Evolutionary conservation across 2,888 invertebrate species (phyloP), one percentile per base, ranked within the genome.

Genomic region (Trachelus troglodyta): DNA sequence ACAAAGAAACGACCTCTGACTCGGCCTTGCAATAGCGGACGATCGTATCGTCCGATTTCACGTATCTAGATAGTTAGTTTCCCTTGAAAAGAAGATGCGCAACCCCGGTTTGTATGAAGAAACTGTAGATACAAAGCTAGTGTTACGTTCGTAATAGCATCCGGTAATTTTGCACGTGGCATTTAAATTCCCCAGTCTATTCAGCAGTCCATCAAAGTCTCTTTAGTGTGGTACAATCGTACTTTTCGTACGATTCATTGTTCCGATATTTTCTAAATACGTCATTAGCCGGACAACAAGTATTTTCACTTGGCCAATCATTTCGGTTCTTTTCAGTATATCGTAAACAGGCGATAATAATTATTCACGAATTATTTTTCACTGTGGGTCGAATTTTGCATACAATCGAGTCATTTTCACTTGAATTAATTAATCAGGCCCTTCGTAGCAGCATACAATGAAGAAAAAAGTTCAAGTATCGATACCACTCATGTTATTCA

Each of bases 21-120:
- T 81, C 77, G 80, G 80, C 82, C 81, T 83, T 83, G 84, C 81
- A 83, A 83, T 81, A 81, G 81, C 83, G 84, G 82, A 83, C 83
- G 84, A 84, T 84, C 80, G 80, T 83, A 84, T 84, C 84, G 79
- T 81, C 76, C 73, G 69, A 82, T 83, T 81, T 83, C 84, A 81
- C 82, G 79, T 78, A 56, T 23, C 4, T 23, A 56, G 56, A 23
- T 56, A 23, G 56, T 40, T 15, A 81, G 82, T 81, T 83, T 80
- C 83, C 81, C 83, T 83, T 79, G 82, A 81, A 84, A 82, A 82
- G 81, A 82, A 81, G 80, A 80, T 56, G 56, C 56, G 56, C 56
- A 56, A 56, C 56, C 56, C 56, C 56, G 9, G 23, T 2, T 9
- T 56, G 1, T 23, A 56, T 56, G 56, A 56, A 56, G 56, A 56